Conservation (phyloP, 2,888 invertebrate genomes). For the Amphipyra berbera region DNA sequence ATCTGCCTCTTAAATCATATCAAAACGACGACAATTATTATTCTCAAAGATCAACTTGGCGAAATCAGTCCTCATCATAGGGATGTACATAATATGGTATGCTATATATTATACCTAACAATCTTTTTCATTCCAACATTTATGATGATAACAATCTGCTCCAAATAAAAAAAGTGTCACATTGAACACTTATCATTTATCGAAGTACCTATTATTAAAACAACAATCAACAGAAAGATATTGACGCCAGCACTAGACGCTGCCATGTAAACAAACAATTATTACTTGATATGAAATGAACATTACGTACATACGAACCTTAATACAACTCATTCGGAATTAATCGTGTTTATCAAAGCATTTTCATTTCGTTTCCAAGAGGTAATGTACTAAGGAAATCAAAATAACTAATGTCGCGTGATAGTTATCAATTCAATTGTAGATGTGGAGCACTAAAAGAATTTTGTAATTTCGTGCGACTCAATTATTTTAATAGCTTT, state of each 20-base stretch:
- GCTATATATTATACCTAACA: too few species aligned
- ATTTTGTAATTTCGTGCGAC: conserved; percentile 72
- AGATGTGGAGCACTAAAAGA: conserved; percentile 68
- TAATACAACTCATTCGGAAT: conserved; percentile 72
- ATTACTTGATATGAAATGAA: conserved; percentile 64
- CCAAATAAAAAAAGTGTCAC: neutral
- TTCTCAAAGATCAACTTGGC: too few species aligned
- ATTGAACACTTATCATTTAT: neutral
- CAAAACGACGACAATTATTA: too few species aligned
- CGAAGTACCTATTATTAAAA: conserved; percentile 33
- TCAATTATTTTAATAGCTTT: conserved; percentile 69
- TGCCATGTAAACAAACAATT: conserved; percentile 71
- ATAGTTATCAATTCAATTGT: conserved; percentile 70
- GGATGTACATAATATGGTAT: too few species aligned
- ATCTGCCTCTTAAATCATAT: too few species aligned
- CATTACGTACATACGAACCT: conserved; percentile 61
- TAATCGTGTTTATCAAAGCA: conserved; percentile 78
- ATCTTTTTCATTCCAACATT: neutral
- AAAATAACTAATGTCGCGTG: conserved; percentile 84
- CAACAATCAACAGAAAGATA: conserved; percentile 53
- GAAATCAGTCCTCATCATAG: too few species aligned
- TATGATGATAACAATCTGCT: neutral
- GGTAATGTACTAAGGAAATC: conserved; percentile 79
- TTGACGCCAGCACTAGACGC: conserved; percentile 31
- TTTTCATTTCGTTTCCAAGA: conserved; percentile 78